Conservation (phyloP, 1,140 invertebrate genomes). For the Leguminivora glycinivorella region DNA sequence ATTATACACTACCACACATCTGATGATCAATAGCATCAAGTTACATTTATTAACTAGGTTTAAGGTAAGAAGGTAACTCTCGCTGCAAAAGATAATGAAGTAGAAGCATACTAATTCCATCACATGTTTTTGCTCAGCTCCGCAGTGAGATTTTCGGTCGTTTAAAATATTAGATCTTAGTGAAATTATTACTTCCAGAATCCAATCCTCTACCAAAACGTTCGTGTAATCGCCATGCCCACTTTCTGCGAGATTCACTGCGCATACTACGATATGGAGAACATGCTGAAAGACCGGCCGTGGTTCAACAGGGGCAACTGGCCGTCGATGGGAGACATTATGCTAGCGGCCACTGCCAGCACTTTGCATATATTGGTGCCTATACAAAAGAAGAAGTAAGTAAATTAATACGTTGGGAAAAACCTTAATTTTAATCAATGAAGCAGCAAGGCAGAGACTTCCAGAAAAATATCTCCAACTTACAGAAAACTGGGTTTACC, state of each 20-base stretch:
- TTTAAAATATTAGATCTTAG: too few species aligned
- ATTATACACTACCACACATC: too few species aligned
- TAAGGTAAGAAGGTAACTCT: too few species aligned
- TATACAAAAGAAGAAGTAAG: constrained; percentile 44
- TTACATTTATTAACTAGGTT: too few species aligned
- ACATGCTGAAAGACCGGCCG: constrained; percentile 53
- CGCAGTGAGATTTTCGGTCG: too few species aligned
- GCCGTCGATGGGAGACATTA: constrained; percentile 54
- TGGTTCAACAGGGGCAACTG: constrained; percentile 60
- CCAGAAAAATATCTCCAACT: neutral
- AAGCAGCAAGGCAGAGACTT: neutral
- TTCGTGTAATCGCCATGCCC: constrained; percentile 50
- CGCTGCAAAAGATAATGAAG: too few species aligned
- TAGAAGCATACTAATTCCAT: too few species aligned
- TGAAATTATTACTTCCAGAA: constrained; percentile 46
- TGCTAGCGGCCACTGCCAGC: constrained; percentile 49
- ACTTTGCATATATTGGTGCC: constrained; percentile 53
- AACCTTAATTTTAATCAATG: neutral
- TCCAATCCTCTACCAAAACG: constrained; percentile 54
- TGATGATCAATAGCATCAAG: too few species aligned
- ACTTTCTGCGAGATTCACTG: constrained; percentile 54
- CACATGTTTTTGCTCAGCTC: too few species aligned
- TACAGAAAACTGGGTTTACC: too few species aligned
- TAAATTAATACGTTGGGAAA: neutral
- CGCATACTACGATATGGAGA: constrained; percentile 62